A percentile compares a stretch with the other conserved stretches of the same genome.
These are phyloP conservation scores for Rhagonycha lutea DNA, from an alignment of 2,888 invertebrate species.

Conservation along the genomic window DNA sequence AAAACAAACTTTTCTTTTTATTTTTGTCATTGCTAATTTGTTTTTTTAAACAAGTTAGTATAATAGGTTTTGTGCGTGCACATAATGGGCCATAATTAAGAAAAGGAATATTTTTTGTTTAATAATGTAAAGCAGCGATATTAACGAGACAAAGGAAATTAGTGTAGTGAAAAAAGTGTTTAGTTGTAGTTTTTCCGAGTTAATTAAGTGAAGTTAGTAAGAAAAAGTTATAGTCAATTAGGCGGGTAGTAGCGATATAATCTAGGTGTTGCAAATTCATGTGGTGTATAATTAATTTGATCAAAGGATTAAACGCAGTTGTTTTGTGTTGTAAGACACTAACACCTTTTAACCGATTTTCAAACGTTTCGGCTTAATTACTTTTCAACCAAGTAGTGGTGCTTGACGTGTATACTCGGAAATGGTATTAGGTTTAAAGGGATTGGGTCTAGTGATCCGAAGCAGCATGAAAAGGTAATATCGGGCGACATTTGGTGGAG, in stretches of 20 bases:
- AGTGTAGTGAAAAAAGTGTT: background rate
- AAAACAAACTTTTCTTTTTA: slow-evolving; percentile 1
- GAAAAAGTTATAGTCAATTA: background rate
- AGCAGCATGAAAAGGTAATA: slow-evolving; percentile 34
- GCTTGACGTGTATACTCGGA: slow-evolving; percentile 20
- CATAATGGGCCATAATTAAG: background rate
- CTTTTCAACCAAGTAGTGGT: slow-evolving; percentile 18
- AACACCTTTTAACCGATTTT: slow-evolving; percentile 18
- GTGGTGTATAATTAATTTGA: slow-evolving; percentile 2
- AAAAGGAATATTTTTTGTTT: background rate
- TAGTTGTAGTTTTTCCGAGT: background rate
- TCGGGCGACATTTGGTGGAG: slow-evolving; percentile 48
- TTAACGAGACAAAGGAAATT: background rate
- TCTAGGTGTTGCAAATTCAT: background rate
- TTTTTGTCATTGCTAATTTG: background rate
- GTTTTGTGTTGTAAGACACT: background rate
- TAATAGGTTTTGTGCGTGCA: slow-evolving; percentile 1
- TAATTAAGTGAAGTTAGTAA: background rate
- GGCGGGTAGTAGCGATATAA: background rate
- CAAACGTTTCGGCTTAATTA: slow-evolving; percentile 19
- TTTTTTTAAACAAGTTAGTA: background rate
- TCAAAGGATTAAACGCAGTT: background rate
- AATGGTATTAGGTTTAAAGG: slow-evolving; percentile 25
- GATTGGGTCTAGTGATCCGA: slow-evolving; percentile 20
- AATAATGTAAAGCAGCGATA: background rate